These are phyloP conservation scores for Crotophaga sulcirostris DNA, from an alignment of 2,113 vertebrate genomes.

Conservation along the genomic window DNA sequence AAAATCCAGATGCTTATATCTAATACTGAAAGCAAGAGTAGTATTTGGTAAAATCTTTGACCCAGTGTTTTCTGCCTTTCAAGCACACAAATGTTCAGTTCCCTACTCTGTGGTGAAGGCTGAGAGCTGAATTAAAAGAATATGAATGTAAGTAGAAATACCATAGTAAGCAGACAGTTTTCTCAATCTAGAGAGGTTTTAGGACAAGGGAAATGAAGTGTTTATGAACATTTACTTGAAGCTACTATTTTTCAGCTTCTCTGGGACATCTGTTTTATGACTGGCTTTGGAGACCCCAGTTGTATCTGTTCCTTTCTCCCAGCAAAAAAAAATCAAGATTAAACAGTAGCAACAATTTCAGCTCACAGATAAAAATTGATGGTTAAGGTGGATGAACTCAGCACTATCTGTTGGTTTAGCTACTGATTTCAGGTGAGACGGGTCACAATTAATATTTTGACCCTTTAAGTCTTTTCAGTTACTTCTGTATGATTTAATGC, in stretches of 20 bases:
- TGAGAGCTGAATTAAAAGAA: neutral
- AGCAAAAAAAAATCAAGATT: neutral
- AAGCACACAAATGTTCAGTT: neutral
- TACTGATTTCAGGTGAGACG: neutral
- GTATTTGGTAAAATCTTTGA: neutral
- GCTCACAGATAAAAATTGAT: neutral
- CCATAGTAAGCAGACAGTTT: neutral
- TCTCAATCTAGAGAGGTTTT: neutral
- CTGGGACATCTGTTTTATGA: constrained; percentile 8
- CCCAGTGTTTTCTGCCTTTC: neutral
- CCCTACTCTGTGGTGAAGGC: neutral
- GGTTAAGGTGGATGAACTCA: neutral
- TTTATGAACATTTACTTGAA: neutral
- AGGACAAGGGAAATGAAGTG: neutral
- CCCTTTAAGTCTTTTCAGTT: neutral
- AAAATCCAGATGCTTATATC: neutral
- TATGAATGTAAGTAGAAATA: neutral
- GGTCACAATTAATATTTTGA: neutral
- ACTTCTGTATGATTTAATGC: neutral
- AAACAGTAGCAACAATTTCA: neutral
- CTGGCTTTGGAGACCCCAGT: neutral
- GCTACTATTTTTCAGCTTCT: neutral
- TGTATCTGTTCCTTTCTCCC: neutral
- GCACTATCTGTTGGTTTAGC: neutral
- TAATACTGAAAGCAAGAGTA: neutral